Evolutionary conservation across 2,888 invertebrate species (phyloP).

Genomic region (Sepioteuthis lessoniana): DNA sequence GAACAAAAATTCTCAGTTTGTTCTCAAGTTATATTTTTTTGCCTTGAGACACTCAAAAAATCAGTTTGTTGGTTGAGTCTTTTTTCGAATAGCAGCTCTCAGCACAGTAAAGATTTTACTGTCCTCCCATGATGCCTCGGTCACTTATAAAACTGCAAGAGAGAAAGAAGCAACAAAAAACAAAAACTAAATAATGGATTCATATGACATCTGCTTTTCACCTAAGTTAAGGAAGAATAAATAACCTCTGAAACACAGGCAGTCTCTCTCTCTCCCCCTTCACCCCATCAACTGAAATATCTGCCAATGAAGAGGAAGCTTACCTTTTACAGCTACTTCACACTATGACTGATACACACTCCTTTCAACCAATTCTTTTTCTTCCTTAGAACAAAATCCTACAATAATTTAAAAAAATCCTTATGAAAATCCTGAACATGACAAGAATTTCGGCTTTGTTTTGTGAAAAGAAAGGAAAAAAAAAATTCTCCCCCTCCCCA

Average conservation of each 20-base stretch:
- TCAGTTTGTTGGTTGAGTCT: slow-evolving; percentile 15
- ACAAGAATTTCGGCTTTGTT: background rate
- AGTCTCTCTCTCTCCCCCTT: background rate
- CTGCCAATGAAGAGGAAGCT: background rate
- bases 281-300: background rate
- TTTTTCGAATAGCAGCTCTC: slow-evolving; percentile 33
- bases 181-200: background rate
- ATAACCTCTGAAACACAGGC: background rate
- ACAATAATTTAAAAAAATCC: background rate
- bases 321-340: background rate
- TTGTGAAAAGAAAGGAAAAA: background rate
- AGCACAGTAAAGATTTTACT: slow-evolving; percentile 5
- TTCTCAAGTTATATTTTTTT: background rate
- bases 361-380: background rate
- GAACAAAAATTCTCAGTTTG: slow-evolving; percentile 8
- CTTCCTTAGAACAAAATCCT: background rate
- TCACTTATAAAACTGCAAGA: background rate
- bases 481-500: background rate
- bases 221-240: slow-evolving; percentile 23
- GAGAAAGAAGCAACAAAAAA: background rate
- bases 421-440: background rate
- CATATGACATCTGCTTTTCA: background rate
- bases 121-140: slow-evolving; percentile 23
- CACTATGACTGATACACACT: no score
- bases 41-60: no score